Base-by-base conservation (phyloP, 1,140 invertebrate species). In the Pectinophora gossypiella region DNA sequence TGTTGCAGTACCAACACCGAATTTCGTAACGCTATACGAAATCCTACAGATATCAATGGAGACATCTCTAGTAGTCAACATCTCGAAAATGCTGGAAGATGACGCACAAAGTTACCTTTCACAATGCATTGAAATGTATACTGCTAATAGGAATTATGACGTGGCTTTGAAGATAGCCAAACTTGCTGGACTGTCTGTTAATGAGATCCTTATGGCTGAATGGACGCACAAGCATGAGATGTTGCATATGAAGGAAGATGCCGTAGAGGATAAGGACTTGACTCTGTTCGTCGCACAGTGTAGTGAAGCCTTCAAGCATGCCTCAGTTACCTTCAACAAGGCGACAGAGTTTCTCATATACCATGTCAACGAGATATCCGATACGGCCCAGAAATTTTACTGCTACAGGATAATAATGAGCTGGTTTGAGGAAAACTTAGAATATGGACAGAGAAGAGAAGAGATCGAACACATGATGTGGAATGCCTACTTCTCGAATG, bases 121-220 rank as follows among this genome's bases (percentile, higher is more conserved):
- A 3, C 69, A 88, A 54, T 91, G 90, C 60, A 76, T 92, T 6
- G 73, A 90, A 27, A 73, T 84, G 56, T 84, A 92, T 36, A 73
- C 89, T 0, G 56, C 66, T 0, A 71, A 76, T 10, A 74, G 88
- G 51, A 77, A 89, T 54, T 93, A 91, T 53, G 72, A 81, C 1
- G 85, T 79, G 35, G 92, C 91, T 15, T 69, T 91, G 1, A 83
- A 89, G 63, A 85, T 93, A 40, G 90, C 91, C 0, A 83, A 88
- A 61, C 61, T 89, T 9, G 81, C 86, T 2, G 76, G 74, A 40
- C 61, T 92, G 2, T 66, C 81, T 0, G 79, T 82, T 3, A 88
- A 90, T 51, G 68, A 87, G 21, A 89, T 91, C 50, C 63, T 91
- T 7, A 78, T 89, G 43, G 81, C 85, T 19, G 85, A 90, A 69